Percentiles rank a stretch among this genome's conserved stretches.
Evolutionary conservation across 1,140 invertebrate genomes (phyloP).

Genomic region (Agrilus planipennis): DNA sequence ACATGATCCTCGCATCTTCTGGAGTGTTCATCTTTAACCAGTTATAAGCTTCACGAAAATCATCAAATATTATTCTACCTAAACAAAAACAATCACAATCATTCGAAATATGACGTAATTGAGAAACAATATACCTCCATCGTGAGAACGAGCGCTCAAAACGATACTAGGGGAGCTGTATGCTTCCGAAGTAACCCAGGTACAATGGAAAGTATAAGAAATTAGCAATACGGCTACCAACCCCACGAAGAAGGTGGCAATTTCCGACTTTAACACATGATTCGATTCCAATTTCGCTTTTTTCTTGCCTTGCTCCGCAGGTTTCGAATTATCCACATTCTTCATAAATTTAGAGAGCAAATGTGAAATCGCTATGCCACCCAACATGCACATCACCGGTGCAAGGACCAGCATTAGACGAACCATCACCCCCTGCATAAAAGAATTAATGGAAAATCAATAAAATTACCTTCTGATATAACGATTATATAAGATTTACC

Average conservation of each 20-base stretch:
- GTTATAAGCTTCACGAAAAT: slow-evolving; percentile 95
- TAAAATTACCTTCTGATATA: too few relatives aligned
- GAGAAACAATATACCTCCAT: slow-evolving; percentile 86
- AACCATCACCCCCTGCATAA: slow-evolving; percentile 86
- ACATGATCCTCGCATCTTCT: slow-evolving; percentile 92
- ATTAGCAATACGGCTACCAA: slow-evolving; percentile 78
- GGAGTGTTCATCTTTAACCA: slow-evolving; percentile 97
- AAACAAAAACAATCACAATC: slow-evolving; percentile 99
- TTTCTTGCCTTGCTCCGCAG: slow-evolving; percentile 46
- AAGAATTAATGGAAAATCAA: too few relatives aligned
- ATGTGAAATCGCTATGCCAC: slow-evolving; percentile 86
- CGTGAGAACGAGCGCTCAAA: slow-evolving; percentile 84
- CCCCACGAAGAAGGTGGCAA: slow-evolving; percentile 73
- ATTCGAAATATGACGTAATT: slow-evolving; percentile 96
- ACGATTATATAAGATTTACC: slow-evolving; percentile 55
- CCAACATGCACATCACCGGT: slow-evolving; percentile 95
- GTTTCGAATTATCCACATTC: slow-evolving; percentile 51
- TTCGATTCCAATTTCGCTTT: slow-evolving; percentile 68
- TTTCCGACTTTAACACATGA: slow-evolving; percentile 78
- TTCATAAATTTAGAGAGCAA: slow-evolving; percentile 85
- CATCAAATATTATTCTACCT: slow-evolving; percentile 82
- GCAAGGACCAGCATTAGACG: slow-evolving; percentile 95
- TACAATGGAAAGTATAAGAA: slow-evolving; percentile 92
- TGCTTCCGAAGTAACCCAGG: slow-evolving; percentile 98
- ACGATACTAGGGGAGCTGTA: slow-evolving; percentile 97